These are phyloP conservation scores for Noctua pronuba DNA, from an alignment of 2,888 invertebrate genomes.

Conservation along the genomic window DNA sequence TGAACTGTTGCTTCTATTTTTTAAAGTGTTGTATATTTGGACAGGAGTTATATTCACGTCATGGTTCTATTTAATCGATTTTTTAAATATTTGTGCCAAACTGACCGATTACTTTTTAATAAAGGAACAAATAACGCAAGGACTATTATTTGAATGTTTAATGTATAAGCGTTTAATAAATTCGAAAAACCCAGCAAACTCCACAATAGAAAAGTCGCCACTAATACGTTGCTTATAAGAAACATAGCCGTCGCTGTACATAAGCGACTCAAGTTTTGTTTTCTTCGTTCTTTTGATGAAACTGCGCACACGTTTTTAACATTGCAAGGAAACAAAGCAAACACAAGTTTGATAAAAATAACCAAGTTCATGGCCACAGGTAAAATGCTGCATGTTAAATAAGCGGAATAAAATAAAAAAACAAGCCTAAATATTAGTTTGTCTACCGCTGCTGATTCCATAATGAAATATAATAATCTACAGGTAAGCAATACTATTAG, in stretches of 20 bases:
- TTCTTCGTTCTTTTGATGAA: background rate
- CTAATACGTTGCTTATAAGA: slow-evolving; percentile 13
- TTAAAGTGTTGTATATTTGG: background rate
- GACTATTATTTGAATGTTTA: slow-evolving; percentile 11
- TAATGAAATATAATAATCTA: background rate
- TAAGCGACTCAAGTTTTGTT: slow-evolving; percentile 22
- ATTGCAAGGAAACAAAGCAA: slow-evolving; percentile 17
- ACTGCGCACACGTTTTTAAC: background rate
- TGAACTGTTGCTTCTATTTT: background rate
- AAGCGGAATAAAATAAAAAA: background rate
- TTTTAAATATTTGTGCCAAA: slow-evolving; percentile 13
- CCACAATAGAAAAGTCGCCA: slow-evolving; percentile 19
- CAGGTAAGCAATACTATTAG: background rate
- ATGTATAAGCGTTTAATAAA: background rate
- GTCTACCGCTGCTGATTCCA: background rate
- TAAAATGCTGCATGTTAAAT: slow-evolving; percentile 1
- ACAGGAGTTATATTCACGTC: background rate
- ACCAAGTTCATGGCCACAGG: slow-evolving; percentile 30
- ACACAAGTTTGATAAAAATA: slow-evolving; percentile 27
- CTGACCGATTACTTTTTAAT: slow-evolving; percentile 6
- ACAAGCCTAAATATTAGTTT: too few relatives aligned
- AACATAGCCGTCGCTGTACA: slow-evolving; percentile 22
- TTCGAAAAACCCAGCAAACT: background rate
- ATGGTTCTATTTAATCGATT: slow-evolving; percentile 1
- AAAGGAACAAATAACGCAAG: slow-evolving; percentile 24